A percentile compares a stretch with the other conserved stretches of the same genome.
Conservation (phyloP, 2,797 vertebrate genomes). For the Garrulus glandarius region DNA sequence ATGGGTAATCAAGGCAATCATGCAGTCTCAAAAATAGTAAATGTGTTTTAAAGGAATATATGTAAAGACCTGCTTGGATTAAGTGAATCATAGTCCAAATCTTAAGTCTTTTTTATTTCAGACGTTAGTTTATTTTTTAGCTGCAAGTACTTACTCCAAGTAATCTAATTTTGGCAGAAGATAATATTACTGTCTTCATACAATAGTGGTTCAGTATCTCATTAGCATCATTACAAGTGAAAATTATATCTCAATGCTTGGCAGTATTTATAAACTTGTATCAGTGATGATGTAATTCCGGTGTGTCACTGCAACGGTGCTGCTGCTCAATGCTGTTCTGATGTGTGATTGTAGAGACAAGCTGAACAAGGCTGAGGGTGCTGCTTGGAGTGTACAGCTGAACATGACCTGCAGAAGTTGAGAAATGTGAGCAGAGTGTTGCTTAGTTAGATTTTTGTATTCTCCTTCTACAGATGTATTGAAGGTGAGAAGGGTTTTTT, state of each 20-base stretch:
- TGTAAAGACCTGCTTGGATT: neutral
- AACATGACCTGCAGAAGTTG: neutral
- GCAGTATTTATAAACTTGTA: neutral
- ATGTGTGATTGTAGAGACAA: neutral
- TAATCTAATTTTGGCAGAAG: neutral
- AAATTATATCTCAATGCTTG: neutral
- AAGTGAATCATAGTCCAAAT: neutral
- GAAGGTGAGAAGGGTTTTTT: neutral
- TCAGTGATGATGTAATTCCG: neutral
- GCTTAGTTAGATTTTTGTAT: neutral
- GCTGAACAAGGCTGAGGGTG: slow-evolving; percentile 5
- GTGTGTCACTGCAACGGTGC: neutral
- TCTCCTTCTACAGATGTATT: neutral
- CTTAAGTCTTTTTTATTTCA: neutral
- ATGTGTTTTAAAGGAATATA: neutral
- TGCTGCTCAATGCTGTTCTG: neutral
- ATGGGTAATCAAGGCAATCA: neutral
- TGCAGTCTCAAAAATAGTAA: neutral
- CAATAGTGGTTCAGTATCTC: neutral
- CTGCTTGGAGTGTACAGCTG: neutral
- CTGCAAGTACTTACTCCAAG: neutral
- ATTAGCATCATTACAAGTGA: neutral
- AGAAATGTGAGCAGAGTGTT: slow-evolving; percentile 9
- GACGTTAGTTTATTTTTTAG: neutral
- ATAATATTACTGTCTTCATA: neutral